A percentile compares a stretch with the other conserved stretches of the same genome.
Evolutionary conservation across 2,113 vertebrate species (phyloP).

Genomic region (Sprattus sprattus): DNA sequence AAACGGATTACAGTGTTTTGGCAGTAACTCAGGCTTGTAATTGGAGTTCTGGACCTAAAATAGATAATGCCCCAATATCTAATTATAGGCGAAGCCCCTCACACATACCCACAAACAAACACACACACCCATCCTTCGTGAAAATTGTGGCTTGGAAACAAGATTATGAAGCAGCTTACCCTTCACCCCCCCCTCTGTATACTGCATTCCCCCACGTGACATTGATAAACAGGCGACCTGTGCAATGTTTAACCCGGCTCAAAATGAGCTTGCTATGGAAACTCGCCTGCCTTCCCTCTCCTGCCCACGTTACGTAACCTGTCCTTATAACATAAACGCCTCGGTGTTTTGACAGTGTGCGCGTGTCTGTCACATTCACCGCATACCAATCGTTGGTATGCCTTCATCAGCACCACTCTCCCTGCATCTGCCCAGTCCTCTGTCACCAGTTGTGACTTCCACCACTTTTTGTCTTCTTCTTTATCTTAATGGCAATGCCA

Average conservation of each 20-base stretch:
- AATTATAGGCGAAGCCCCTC: conserved; percentile 37
- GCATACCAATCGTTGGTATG: neutral
- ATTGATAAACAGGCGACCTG: neutral
- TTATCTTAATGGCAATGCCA: neutral
- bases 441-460: neutral
- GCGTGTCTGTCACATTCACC: neutral
- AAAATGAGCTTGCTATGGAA: neutral
- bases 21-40: conserved; percentile 25
- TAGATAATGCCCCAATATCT: conserved; percentile 18
- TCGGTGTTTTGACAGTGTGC: neutral
- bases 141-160: neutral
- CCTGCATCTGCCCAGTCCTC: neutral
- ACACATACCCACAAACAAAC: conserved; percentile 1
- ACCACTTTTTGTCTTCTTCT: neutral
- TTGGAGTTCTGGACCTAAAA: neutral
- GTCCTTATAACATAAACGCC: neutral
- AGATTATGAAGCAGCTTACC: neutral
- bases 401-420: neutral
- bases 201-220: neutral
- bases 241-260: neutral
- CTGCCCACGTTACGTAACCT: neutral
- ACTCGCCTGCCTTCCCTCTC: neutral
- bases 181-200: neutral
- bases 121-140: neutral
- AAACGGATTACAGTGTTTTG: conserved; percentile 23